These are phyloP conservation scores for Nomada ruficornis DNA, from an alignment of 2,888 invertebrate species.

Conservation along the genomic window DNA sequence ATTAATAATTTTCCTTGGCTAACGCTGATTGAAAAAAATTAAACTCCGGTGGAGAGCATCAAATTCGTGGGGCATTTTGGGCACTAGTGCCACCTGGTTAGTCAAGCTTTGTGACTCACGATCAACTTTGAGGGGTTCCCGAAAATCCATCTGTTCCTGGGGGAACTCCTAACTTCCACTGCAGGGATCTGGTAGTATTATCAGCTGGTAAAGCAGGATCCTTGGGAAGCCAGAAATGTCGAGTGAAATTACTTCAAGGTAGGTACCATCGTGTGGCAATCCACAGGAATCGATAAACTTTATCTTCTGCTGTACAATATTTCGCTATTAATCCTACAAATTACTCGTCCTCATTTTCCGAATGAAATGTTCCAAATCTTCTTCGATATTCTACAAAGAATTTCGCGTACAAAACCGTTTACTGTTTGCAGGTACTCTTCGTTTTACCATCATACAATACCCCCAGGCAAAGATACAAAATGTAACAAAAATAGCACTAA, in stretches of 20 bases:
- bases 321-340: too few relatives aligned
- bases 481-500: too few relatives aligned
- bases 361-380: not conserved
- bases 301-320: too few relatives aligned
- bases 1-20: not conserved
- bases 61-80: not conserved
- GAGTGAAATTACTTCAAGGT: not conserved
- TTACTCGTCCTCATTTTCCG: too few relatives aligned
- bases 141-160: not conserved
- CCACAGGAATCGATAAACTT: not conserved
- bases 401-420: not conserved
- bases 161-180: not conserved
- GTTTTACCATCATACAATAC: not conserved
- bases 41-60: not conserved
- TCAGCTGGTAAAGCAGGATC: constrained; percentile 7
- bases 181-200: not conserved
- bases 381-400: not conserved
- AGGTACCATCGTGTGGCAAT: not conserved
- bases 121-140: not conserved
- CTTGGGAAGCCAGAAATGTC: not conserved
- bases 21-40: too few relatives aligned
- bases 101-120: not conserved
- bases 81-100: constrained; percentile 40
- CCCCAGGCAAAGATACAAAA: too few relatives aligned
- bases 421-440: not conserved